Evolutionary conservation across 2,797 vertebrate species (phyloP), one percentile per base, ranked within the genome.

Genomic region (Gouania willdenowi): DNA sequence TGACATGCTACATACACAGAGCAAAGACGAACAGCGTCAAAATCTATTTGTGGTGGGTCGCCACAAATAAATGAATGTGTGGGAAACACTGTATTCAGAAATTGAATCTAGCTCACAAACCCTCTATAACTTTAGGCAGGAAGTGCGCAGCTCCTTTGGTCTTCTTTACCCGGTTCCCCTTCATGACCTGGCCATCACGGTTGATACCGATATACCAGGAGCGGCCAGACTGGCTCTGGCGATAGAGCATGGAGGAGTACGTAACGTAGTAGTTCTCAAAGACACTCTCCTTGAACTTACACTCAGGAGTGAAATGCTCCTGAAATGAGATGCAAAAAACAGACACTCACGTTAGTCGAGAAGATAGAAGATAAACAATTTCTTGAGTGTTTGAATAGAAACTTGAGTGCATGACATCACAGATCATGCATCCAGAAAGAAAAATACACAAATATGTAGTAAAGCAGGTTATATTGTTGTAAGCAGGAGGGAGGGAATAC

Each of bases 211-310:
- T 88, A 71, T 97, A 98, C 96, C 96, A 98, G 18, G 93, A 92
- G 63, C 96, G 90, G 16, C 96, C 96, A 2, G 96, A 98, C 67
- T 96, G 93, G 69, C 92, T 95, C 79, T 98, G 96, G 45, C 95
- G 91, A 77, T 98, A 98, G 76, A 97, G 93, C 93, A 98, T 94
- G 40, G 96, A 98, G 11, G 96, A 97, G 77, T 98, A 98, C 0
- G 94, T 98, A 77, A 98, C 94, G 0, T 98, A 98, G 88, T 98
- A 98, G 89, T 98, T 98, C 87, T 98, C 96, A 87, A 98, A 98
- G 71, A 98, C 95, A 1, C 94, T 97, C 85, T 98, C 96, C 88
- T 98, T 98, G 88, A 98, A 98, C 88, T 93, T 95, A 83, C 95
- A 98, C 85, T 98, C 96, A 0, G 94, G 92, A 71, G 93, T 98